Evolutionary conservation across 2,888 invertebrate species (phyloP).

Genomic region (Junonia oenone): DNA sequence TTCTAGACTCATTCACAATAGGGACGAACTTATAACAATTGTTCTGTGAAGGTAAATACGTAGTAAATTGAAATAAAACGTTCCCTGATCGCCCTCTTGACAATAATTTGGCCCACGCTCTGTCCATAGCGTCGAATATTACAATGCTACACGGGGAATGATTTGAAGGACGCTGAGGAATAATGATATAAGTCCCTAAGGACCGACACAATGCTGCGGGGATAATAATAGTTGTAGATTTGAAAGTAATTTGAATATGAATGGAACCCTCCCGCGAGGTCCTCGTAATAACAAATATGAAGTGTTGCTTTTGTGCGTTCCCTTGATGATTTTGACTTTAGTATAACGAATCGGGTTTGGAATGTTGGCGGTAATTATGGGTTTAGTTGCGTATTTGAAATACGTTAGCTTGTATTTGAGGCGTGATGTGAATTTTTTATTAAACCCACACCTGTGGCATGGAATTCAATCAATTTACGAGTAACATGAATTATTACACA

Average conservation of each 20-base stretch:
- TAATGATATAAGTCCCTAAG: conserved; percentile 75
- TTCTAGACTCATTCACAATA: conserved; percentile 44
- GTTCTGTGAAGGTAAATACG: conserved; percentile 53
- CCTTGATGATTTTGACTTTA: conserved; percentile 69
- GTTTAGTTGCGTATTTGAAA: conserved; percentile 38
- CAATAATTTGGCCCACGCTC: conserved; percentile 54
- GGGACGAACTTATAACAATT: conserved; percentile 50
- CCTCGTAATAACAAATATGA: conserved; percentile 77
- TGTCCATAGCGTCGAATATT: conserved; percentile 51
- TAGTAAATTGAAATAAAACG: conserved; percentile 71
- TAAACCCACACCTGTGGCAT: conserved; percentile 1
- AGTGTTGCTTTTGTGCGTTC: conserved; percentile 67
- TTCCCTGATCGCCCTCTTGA: conserved; percentile 60
- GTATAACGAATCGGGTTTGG: conserved; percentile 62
- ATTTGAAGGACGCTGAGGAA: conserved; percentile 67
- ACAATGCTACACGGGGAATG: conserved; percentile 66
- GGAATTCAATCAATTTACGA: not conserved
- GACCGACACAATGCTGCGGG: conserved; percentile 66
- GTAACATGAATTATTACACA: not conserved
- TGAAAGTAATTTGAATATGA: conserved; percentile 78
- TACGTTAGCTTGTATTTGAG: conserved; percentile 25
- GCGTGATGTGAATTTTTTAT: conserved; percentile 22
- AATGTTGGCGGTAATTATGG: conserved; percentile 60
- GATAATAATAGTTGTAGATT: conserved; percentile 79
- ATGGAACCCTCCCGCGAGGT: conserved; percentile 72